These are phyloP conservation scores for Heliconius cydno DNA, from an alignment of 2,888 invertebrate genomes.

Conservation along the genomic window DNA sequence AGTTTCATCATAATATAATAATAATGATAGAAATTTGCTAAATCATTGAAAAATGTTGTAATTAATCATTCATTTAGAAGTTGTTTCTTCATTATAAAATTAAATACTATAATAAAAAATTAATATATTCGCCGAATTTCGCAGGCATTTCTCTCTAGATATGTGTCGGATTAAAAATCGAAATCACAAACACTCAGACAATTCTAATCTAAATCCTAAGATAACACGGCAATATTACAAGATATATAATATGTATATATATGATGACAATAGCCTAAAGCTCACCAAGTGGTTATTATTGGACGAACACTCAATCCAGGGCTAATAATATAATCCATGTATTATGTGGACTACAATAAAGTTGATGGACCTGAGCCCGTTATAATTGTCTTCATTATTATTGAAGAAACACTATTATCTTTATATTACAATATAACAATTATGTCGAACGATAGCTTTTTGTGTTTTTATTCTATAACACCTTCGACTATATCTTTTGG, in stretches of 20 bases:
- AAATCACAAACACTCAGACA: no score
- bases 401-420: no score
- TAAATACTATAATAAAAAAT: no score
- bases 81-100: background rate
- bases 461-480: no score
- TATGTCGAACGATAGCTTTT: no score
- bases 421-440: no score
- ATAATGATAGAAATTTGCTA: background rate
- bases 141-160: background rate
- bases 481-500: no score
- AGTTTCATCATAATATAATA: background rate
- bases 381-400: background rate
- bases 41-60: background rate
- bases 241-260: background rate
- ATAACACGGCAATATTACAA: no score
- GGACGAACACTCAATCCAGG: constrained; percentile 34
- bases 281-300: constrained; percentile 34
- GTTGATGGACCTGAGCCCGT: constrained; percentile 35
- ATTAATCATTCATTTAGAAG: background rate
- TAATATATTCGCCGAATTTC: no score
- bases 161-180: no score
- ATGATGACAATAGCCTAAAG: background rate
- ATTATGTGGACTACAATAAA: constrained; percentile 37
- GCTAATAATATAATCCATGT: constrained; percentile 36
- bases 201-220: no score